phyloP scores from a whole-genome alignment of 2,888 invertebrate genomes.

The Lymantria dispar region DNA sequence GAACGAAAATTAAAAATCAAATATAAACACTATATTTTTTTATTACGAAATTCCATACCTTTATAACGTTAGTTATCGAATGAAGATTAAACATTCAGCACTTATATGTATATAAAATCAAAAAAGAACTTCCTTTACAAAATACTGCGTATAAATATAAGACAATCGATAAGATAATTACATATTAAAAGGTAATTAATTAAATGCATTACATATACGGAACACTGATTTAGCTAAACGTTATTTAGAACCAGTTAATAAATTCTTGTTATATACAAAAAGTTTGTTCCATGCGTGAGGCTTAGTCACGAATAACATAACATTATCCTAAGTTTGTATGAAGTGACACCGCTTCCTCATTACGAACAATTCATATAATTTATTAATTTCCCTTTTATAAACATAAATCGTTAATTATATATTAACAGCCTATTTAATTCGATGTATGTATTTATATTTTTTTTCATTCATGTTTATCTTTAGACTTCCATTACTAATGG shows the following conservation, averaged over 20 bases:
- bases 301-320: constrained; percentile 38
- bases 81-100: no score
- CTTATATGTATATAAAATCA: no score
- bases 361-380: constrained; percentile 18
- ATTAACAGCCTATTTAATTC: no score
- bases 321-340: constrained; percentile 19
- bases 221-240: constrained; percentile 7
- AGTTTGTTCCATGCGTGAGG: constrained; percentile 36
- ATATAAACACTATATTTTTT: no score
- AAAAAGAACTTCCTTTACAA: no score
- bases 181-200: constrained; percentile 14
- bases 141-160: neutral
- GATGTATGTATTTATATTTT: no score
- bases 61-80: no score
- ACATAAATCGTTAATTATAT: neutral
- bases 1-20: no score
- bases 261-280: constrained; percentile 20
- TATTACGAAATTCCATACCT: no score
- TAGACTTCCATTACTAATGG: no score
- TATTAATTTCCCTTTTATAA: constrained; percentile 6
- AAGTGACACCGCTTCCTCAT: constrained; percentile 27
- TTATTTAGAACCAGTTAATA: constrained; percentile 10
- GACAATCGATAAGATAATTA: neutral
- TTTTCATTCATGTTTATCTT: no score
- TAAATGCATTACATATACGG: constrained; percentile 14